Evolutionary conservation across 2,113 vertebrate genomes (phyloP).

Genomic region (Phasianus colchicus): DNA sequence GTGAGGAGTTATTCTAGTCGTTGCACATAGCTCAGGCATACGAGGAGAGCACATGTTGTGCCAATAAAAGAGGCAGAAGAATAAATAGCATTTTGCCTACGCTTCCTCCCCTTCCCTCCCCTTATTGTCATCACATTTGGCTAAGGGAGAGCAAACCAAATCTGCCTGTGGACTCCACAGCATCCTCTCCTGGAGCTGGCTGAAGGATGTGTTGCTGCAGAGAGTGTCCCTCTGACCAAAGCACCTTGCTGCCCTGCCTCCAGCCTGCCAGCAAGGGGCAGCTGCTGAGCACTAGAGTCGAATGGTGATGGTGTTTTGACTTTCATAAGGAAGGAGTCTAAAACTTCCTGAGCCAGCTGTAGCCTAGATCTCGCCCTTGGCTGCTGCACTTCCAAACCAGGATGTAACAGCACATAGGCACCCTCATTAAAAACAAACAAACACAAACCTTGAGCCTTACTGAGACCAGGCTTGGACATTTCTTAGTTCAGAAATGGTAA

Average conservation of each 20-base stretch:
- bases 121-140: neutral
- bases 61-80: neutral
- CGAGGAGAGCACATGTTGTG: neutral
- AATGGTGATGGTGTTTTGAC: neutral
- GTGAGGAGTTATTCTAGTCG: slow-evolving; percentile 73
- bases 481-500: neutral
- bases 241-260: neutral
- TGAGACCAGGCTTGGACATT: neutral
- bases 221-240: neutral
- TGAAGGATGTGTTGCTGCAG: neutral
- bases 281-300: neutral
- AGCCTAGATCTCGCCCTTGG: neutral
- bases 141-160: neutral
- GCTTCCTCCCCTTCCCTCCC: neutral
- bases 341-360: neutral
- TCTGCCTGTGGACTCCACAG: neutral
- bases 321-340: neutral
- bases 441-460: neutral
- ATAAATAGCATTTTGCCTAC: neutral
- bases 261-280: neutral
- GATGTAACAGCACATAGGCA: neutral
- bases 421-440: neutral
- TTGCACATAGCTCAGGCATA: neutral
- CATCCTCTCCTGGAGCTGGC: neutral
- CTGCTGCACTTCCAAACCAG: neutral